Base-by-base conservation (phyloP, 2,797 vertebrate genomes). In the Trachurus trachurus region DNA sequence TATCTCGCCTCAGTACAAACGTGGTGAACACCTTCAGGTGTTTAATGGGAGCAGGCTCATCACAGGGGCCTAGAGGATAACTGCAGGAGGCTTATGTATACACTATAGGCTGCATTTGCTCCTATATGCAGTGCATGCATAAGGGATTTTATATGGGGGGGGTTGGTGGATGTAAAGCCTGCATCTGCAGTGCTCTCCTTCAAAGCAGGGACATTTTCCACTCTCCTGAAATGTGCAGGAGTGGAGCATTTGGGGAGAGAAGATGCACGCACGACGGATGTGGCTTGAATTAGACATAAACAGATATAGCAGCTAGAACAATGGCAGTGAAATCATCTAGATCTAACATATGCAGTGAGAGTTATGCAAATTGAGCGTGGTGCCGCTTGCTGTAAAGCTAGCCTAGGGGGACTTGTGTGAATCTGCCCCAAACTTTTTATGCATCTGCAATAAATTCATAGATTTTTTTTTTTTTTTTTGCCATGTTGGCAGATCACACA, bases 1-100 rank as follows among this genome's bases (percentile, higher is more conserved):
- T 69, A 95, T 94, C 84, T 74, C 13, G 82, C 90, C 87, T 90
- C 85, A 63, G 86, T 76, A 71, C 85, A 87, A 93, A 88, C 54
- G 82, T 80, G 68, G 80, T 1, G 65, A 93, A 90, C 88, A 93
- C 92, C 90, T 94, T 93, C 83, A 71, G 93, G 90, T 87, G 68
- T 85, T 89, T 87, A 83, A 79, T 75, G 83, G 77, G 73, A 87
- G 85, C 71, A 34, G 61, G 85, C 79, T 92, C 85, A 87, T 90
- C 82, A 42, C 84, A 73, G 78, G 19, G 71, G 91, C 92, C 93
- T 87, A 3, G 60, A 88, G 93, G 84, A 83, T 73, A 83, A 70
- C 91, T 94, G 62, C 88, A 70, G 94, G 90, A 92, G 77, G 59
- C 26, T 13, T 26, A 50, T 78, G 50, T 21, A 26, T 26, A 19